Base-by-base conservation (phyloP, 2,113 vertebrate species). In the Platichthys stellatus region DNA sequence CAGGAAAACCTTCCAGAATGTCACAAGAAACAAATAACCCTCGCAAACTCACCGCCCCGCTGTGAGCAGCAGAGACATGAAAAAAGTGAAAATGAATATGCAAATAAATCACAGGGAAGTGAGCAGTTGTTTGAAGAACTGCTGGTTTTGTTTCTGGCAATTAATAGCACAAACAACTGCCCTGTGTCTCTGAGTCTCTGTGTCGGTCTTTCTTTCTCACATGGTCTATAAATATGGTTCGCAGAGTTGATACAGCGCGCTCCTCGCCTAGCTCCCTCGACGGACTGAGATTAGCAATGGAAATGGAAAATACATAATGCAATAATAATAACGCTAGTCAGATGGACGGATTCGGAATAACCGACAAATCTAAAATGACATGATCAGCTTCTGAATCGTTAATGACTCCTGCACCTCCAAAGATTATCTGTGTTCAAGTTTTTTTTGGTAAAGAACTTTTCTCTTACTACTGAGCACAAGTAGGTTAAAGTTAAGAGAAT, bases 121-220 rank as follows among this genome's bases (percentile, higher is more conserved):
- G 74, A 64, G 63, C 18, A 73, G 81, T 86, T 93, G 89, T 93
- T 95, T 94, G 90, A 91, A 93, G 92, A 94, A 90, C 82, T 80
- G 82, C 80, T 75, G 89, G 86, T 92, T 93, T 95, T 93, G 90
- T 94, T 91, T 93, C 77, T 64, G 74, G 88, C 92, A 93, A 94
- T 95, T 95, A 95, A 93, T 90, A 93, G 92, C 79, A 89, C 91
- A 94, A 94, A 95, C 90, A 93, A 91, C 89, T 85, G 77, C 80
- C 74, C 70, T 24, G 67, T 82, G 67, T 58, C 21, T 56, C 31
- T 31, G 31, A 7, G 18, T 58, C 10, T 38, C 9, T 26, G 59
- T 51, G 24, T 65, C 43, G 53, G 28, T 73, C 72, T 67, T 65
- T 59, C 56, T 62, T 4, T 31, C 69, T 74, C 31, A 26, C 53